phyloP scores from a whole-genome alignment of 64 coral and sea anemone genomes.

The Actinia equina region DNA sequence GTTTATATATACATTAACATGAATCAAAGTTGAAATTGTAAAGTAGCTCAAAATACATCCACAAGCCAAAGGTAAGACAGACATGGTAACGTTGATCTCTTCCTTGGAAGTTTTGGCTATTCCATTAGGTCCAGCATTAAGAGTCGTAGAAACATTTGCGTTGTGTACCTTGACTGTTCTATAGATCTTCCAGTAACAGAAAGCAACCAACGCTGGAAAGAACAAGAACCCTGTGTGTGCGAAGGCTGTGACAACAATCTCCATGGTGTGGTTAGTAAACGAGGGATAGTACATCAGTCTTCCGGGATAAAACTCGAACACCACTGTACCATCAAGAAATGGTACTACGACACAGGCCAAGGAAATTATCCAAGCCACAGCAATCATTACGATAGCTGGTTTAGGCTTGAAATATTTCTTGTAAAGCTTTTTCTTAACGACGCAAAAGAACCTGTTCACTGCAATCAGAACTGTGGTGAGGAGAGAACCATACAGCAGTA shows the following conservation, averaged over 20 bases:
- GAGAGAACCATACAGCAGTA: constrained; percentile 6
- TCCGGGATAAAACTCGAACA: no score
- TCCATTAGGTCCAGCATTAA: not conserved
- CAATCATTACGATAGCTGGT: not conserved
- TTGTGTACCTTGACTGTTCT: not conserved
- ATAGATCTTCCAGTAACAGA: constrained; percentile 25
- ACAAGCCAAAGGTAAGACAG: constrained; percentile 1
- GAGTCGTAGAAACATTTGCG: not conserved
- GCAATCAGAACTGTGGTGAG: not conserved
- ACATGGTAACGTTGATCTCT: not conserved
- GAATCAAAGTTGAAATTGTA: not conserved
- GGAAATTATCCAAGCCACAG: not conserved
- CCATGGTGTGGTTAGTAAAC: no score
- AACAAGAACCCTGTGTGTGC: not conserved
- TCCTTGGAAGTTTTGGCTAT: not conserved
- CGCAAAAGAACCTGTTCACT: constrained; percentile 11
- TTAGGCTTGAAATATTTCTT: not conserved
- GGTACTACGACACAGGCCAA: not conserved
- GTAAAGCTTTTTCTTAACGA: constrained; percentile 9
- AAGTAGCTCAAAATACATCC: not conserved
- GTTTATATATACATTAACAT: not conserved
- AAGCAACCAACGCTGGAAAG: no score
- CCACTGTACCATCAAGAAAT: not conserved
- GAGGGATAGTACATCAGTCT: no score
- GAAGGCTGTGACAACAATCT: no score